phyloP scores from a whole-genome alignment of 1,140 invertebrate genomes.

The Colletes latitarsis region DNA sequence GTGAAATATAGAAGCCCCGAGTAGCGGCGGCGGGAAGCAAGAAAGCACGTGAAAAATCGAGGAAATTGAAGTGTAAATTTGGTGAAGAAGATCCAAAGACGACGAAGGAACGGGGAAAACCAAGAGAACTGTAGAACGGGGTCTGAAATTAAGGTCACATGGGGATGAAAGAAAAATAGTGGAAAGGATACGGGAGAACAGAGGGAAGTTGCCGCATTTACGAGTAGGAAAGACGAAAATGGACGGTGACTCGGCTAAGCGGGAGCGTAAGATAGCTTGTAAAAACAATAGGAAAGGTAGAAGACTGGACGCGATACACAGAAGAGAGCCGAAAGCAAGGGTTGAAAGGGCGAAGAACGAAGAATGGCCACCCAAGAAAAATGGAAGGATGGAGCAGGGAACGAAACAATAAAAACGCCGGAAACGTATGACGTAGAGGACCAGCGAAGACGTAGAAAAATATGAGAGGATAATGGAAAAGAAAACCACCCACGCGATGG shows the following conservation, averaged over 20 bases:
- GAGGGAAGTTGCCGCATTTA: conserved; percentile 15
- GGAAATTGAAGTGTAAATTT: not conserved
- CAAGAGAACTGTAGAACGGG: not conserved
- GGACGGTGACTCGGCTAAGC: conserved; percentile 28
- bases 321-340: not conserved
- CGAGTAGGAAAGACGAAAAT: conserved; percentile 1
- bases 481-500: too few relatives aligned
- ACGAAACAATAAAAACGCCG: not conserved
- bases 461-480: conserved; percentile 4
- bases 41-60: not conserved
- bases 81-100: not conserved
- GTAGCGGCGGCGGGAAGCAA: too few relatives aligned
- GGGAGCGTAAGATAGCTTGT: conserved; percentile 6
- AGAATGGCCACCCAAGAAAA: conserved; percentile 35
- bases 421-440: not conserved
- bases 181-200: too few relatives aligned
- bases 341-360: conserved; percentile 20
- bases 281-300: not conserved
- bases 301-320: not conserved
- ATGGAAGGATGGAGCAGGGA: not conserved
- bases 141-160: too few relatives aligned
- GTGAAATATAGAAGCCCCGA: too few relatives aligned
- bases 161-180: too few relatives aligned
- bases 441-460: not conserved
- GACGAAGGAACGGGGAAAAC: not conserved